Evolutionary conservation across 2,888 invertebrate genomes (phyloP).

Genomic region (Amphipyra berbera): DNA sequence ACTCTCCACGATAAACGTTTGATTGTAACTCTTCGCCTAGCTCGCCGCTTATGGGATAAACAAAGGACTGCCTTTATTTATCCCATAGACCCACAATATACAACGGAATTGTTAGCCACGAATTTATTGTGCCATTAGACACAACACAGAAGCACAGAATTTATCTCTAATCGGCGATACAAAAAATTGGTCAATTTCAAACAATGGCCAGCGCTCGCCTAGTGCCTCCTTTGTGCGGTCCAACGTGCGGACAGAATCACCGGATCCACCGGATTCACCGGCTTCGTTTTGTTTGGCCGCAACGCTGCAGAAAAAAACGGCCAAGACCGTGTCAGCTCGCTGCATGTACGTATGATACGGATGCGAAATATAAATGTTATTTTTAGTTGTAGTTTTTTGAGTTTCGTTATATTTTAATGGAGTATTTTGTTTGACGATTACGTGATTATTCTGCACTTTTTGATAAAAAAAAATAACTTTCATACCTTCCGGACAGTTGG

Average conservation of each 20-base stretch:
- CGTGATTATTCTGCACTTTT: too few relatives aligned
- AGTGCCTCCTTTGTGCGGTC: slow-evolving; percentile 55
- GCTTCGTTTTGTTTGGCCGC: slow-evolving; percentile 66
- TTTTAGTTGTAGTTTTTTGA: slow-evolving; percentile 14
- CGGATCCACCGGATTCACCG: slow-evolving; percentile 12
- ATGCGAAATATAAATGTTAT: slow-evolving; percentile 43
- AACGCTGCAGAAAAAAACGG: slow-evolving; percentile 55
- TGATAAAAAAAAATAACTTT: too few relatives aligned
- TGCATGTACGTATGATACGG: slow-evolving; percentile 38
- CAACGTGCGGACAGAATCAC: slow-evolving; percentile 55
- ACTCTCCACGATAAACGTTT: not conserved
- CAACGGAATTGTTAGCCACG: slow-evolving; percentile 37
- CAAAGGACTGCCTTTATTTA: slow-evolving; percentile 25
- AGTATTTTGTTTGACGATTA: too few relatives aligned
- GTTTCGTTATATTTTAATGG: slow-evolving; percentile 17
- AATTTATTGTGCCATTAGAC: slow-evolving; percentile 45
- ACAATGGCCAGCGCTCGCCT: slow-evolving; percentile 57
- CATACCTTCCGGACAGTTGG: too few relatives aligned
- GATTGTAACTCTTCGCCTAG: slow-evolving; percentile 12
- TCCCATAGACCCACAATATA: slow-evolving; percentile 15
- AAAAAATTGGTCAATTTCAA: slow-evolving; percentile 59
- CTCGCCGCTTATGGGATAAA: slow-evolving; percentile 10
- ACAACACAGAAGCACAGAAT: slow-evolving; percentile 42
- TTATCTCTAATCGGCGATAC: slow-evolving; percentile 55
- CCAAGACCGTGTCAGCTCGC: slow-evolving; percentile 40